These are phyloP conservation scores for Xiphophorus couchianus DNA, from an alignment of 2,113 vertebrate genomes.

Conservation along the genomic window DNA sequence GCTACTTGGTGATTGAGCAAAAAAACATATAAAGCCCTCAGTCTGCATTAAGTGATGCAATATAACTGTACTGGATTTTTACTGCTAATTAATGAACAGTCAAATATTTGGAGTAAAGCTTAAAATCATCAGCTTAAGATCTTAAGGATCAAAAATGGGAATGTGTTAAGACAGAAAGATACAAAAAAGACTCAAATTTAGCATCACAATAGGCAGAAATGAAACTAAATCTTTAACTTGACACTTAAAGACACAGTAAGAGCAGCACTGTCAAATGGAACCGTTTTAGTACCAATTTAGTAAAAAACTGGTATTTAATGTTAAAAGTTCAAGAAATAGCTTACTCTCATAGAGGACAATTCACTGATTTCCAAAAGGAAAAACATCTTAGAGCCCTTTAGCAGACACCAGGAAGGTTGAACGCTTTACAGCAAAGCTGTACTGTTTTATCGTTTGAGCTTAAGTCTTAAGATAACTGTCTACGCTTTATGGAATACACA, in stretches of 20 bases:
- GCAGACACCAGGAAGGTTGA: too few species aligned
- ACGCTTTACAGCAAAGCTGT: too few species aligned
- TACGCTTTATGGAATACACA: too few species aligned
- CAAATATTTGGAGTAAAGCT: background rate
- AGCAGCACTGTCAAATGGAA: background rate
- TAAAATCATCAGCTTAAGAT: background rate
- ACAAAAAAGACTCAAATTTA: background rate
- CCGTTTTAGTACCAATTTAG: background rate
- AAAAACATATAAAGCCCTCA: background rate
- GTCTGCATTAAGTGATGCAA: background rate
- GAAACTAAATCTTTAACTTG: background rate
- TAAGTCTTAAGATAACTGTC: too few species aligned
- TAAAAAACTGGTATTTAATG: background rate
- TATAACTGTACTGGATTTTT: background rate
- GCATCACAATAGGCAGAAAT: background rate
- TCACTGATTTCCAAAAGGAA: too few species aligned
- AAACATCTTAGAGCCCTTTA: too few species aligned
- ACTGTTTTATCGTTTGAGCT: too few species aligned
- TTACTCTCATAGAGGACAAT: too few species aligned
- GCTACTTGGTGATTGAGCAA: slow-evolving; percentile 5
- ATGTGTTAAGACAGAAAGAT: background rate
- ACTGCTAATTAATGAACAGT: background rate
- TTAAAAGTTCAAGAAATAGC: background rate
- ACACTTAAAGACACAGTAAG: too few species aligned
- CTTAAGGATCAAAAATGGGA: background rate